phyloP scores from a whole-genome alignment of 2,888 invertebrate species.

The Diloba caeruleocephala region DNA sequence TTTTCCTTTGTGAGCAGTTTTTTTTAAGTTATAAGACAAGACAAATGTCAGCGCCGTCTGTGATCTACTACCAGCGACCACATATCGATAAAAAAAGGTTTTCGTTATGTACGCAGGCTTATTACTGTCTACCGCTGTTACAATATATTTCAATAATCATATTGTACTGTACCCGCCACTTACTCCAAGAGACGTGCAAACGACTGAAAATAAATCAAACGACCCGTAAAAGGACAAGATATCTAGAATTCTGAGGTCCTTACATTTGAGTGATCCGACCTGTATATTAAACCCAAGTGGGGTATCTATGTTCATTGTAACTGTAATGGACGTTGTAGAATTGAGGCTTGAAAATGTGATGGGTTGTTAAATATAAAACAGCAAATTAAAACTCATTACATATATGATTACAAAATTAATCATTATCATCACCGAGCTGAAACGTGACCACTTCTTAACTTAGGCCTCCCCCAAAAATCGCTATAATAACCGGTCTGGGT shows the following conservation, averaged over 20 bases:
- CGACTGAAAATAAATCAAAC: slow-evolving; percentile 8
- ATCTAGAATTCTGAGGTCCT: not conserved
- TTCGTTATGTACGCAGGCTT: slow-evolving; percentile 10
- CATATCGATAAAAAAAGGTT: slow-evolving; percentile 15
- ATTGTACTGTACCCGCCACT: slow-evolving; percentile 7
- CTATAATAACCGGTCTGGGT: no score
- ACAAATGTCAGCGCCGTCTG: slow-evolving; percentile 2
- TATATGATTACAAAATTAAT: no score
- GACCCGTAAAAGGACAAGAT: slow-evolving; percentile 4
- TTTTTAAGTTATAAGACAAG: slow-evolving; percentile 1
- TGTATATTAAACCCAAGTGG: slow-evolving; percentile 2
- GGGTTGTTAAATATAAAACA: not conserved
- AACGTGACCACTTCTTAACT: no score
- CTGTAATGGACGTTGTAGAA: slow-evolving; percentile 1
- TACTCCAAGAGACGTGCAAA: slow-evolving; percentile 6
- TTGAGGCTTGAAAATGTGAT: not conserved
- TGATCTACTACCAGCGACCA: not conserved
- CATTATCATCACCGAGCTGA: no score
- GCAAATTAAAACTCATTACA: no score
- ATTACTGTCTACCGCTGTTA: slow-evolving; percentile 13
- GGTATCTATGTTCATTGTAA: not conserved
- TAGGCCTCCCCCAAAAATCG: no score
- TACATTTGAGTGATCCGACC: not conserved
- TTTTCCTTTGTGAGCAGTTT: not conserved
- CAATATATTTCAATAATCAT: slow-evolving; percentile 16